Conservation (phyloP, 2,113 vertebrate species). For the Eonycteris spelaea region DNA sequence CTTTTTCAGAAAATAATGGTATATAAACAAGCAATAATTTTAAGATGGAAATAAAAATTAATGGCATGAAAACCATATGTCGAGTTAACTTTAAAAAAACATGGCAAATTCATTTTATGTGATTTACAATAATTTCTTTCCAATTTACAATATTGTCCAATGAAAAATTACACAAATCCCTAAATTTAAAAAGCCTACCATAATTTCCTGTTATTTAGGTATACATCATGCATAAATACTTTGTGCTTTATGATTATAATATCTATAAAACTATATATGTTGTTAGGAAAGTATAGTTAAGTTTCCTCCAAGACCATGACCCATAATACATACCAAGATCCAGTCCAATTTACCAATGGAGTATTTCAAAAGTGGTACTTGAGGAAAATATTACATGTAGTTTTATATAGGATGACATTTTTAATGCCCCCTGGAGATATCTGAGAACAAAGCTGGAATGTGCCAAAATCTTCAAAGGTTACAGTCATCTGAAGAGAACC, state of each 20-base stretch:
- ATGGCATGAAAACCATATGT: not conserved
- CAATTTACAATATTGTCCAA: not conserved
- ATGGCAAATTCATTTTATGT: constrained; percentile 15
- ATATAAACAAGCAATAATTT: constrained; percentile 45
- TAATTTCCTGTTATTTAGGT: not conserved
- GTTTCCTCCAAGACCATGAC: constrained; percentile 14
- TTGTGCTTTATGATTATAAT: not conserved
- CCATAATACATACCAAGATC: not conserved
- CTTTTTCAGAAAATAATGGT: constrained; percentile 19
- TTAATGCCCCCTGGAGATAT: constrained; percentile 63
- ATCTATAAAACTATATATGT: not conserved
- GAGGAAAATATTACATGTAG: constrained; percentile 52
- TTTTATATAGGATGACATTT: constrained; percentile 54
- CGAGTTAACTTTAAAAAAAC: not conserved
- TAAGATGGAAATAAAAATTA: constrained; percentile 52
- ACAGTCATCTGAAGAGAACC: constrained; percentile 43
- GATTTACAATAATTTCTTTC: constrained; percentile 6
- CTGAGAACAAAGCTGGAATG: constrained; percentile 74
- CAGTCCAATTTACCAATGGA: constrained; percentile 18
- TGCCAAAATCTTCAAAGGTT: constrained; percentile 72
- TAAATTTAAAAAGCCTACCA: not conserved
- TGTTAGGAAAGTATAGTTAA: constrained; percentile 23
- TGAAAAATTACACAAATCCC: not conserved
- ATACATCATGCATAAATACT: not conserved
- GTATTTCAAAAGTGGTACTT: constrained; percentile 48